A percentile compares a stretch with the other conserved stretches of the same genome.
These are phyloP conservation scores for Clarias laeviceps DNA, from an alignment of 2,797 vertebrate species.

Conservation along the genomic window DNA sequence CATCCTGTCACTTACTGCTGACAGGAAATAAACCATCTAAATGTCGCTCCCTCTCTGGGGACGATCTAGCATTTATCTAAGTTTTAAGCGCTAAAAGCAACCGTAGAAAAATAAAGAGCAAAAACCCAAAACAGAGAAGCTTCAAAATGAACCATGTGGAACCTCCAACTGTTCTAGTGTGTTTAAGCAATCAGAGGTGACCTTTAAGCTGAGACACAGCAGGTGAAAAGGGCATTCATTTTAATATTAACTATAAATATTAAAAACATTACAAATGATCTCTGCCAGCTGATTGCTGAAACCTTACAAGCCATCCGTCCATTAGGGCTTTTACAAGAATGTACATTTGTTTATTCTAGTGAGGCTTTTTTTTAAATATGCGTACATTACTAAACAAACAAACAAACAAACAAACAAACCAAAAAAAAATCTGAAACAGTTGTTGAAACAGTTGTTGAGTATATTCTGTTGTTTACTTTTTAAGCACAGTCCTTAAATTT, in stretches of 20 bases:
- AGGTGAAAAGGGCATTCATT: not conserved
- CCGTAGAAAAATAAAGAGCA: not conserved
- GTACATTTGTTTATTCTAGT: not conserved
- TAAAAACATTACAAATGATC: not conserved
- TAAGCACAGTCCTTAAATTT: no score
- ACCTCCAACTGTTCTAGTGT: not conserved
- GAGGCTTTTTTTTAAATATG: not conserved
- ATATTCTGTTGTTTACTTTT: no score
- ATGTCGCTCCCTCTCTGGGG: conserved; percentile 30
- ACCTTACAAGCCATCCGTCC: no score
- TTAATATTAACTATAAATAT: not conserved
- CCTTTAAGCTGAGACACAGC: not conserved
- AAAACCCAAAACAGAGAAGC: not conserved
- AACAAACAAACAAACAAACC: no score
- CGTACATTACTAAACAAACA: no score
- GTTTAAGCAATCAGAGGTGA: not conserved
- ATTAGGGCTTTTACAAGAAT: not conserved
- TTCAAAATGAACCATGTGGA: not conserved
- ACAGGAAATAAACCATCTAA: conserved; percentile 45
- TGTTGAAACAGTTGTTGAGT: no score
- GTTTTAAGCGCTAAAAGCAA: conserved; percentile 30
- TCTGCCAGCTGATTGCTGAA: not conserved
- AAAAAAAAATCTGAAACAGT: no score
- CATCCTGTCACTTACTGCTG: conserved; percentile 37
- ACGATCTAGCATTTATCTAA: conserved; percentile 39